A percentile compares a stretch with the other conserved stretches of the same genome.
These are phyloP conservation scores for Phalera bucephala DNA, from an alignment of 2,888 invertebrate species.

Conservation along the genomic window DNA sequence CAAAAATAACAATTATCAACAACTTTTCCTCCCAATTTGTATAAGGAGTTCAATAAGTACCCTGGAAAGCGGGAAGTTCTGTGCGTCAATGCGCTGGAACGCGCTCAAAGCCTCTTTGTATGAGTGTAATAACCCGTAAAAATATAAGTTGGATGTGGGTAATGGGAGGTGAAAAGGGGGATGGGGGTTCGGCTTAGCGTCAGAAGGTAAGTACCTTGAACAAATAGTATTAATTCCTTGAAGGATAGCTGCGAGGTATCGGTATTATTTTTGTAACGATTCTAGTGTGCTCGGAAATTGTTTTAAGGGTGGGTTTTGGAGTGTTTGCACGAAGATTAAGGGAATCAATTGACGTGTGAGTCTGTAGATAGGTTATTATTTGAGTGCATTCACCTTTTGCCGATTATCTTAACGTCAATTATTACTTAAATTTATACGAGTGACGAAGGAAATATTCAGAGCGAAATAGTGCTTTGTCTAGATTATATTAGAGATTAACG, in stretches of 20 bases:
- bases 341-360: no score
- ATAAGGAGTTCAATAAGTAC: not conserved
- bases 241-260: not conserved
- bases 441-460: no score
- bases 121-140: slow-evolving; percentile 4
- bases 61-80: not conserved
- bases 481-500: no score
- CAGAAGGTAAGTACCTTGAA: not conserved
- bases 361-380: no score
- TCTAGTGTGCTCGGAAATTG: not conserved
- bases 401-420: no score
- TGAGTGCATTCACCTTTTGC: no score
- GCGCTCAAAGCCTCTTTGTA: slow-evolving; percentile 1
- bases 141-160: slow-evolving; percentile 2
- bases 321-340: not conserved
- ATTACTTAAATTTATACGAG: no score
- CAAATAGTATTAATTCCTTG: slow-evolving; percentile 1
- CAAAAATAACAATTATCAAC: not conserved
- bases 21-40: slow-evolving; percentile 1
- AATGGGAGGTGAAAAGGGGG: not conserved
- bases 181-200: not conserved
- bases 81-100: not conserved
- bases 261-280: not conserved
- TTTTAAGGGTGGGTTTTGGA: not conserved
- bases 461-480: no score